Base-by-base conservation (phyloP, 2,888 invertebrate genomes). In the Serripes groenlandicus region DNA sequence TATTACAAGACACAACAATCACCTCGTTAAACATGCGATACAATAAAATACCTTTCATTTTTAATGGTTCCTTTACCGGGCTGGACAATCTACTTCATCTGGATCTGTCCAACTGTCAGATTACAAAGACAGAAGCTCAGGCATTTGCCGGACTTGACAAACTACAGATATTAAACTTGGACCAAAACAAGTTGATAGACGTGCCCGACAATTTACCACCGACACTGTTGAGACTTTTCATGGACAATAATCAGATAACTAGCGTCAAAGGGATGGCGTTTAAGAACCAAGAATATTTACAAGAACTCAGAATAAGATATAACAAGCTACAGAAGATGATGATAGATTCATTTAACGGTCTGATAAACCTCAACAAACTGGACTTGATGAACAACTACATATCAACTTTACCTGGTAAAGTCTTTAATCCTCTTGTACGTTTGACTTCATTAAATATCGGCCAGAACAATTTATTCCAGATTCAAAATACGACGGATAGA, bases 241-340 rank as follows among this genome's bases (percentile, higher is more conserved):
- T 92, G 7, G 87, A 90, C 70, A 69, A 85, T 26, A 91, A 98
- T 94, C 96, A 97, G 75, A 97, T 98, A 72, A 97, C 97, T 91
- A 95, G 95, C 78, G 96, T 98, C 52, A 96, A 97, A 87, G 96
- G 96, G 90, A 96, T 97, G 92, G 97, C 97, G 21, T 98, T 98
- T 94, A 95, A 96, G 86, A 96, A 96, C 9, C 95, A 98, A 84
- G 96, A 95, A 74, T 96, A 97, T 90, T 95, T 98, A 75, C 97
- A 97, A 95, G 97, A 97, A 15, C 95, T 98, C 85, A 98, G 98
- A 94, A 96, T 98, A 92, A 97, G 97, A 92, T 97, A 97, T 94
- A 98, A 98, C 95, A 96, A 96, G 92, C 97, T 98, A 93, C 96
- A 96, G 95, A 97, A 98, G 84, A 96, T 97, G 82, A 96, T 96